A percentile compares a stretch with the other conserved stretches of the same genome.
phyloP scores from a whole-genome alignment of 1,140 invertebrate species.

The Lordiphosa stackelbergi region DNA sequence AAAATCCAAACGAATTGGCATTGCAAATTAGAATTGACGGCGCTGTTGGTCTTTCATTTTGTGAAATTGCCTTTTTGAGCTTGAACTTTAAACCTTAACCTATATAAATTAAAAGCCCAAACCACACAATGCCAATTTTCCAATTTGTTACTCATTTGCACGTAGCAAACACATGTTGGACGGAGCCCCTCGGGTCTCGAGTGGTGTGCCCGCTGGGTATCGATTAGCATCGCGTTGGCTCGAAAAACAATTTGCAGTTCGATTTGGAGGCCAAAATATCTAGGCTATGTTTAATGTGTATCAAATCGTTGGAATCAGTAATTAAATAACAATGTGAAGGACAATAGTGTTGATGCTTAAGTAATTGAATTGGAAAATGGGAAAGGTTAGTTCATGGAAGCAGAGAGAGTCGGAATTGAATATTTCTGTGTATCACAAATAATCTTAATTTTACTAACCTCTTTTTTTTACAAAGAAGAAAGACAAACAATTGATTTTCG shows the following conservation, averaged over 20 bases:
- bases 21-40: constrained; percentile 19
- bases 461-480: too few species aligned
- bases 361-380: too few species aligned
- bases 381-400: too few species aligned
- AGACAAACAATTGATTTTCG: too few species aligned
- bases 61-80: background rate
- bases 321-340: constrained; percentile 51
- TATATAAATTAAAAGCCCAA: constrained; percentile 22
- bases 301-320: constrained; percentile 26
- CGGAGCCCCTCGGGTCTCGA: background rate
- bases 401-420: too few species aligned
- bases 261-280: background rate
- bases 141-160: constrained; percentile 52
- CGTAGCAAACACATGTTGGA: constrained; percentile 33
- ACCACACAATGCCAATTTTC: constrained; percentile 40
- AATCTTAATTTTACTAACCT: too few species aligned
- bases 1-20: constrained; percentile 6
- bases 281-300: background rate
- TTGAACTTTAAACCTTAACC: constrained; percentile 32
- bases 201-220: constrained; percentile 8
- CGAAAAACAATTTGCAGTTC: constrained; percentile 27
- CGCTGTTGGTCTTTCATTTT: constrained; percentile 29
- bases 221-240: constrained; percentile 22
- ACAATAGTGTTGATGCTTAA: constrained; percentile 21
- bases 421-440: too few species aligned